A percentile compares a stretch with the other conserved stretches of the same genome.
Conservation (phyloP, 2,113 vertebrate genomes). For the Beaufortia kweichowensis region DNA sequence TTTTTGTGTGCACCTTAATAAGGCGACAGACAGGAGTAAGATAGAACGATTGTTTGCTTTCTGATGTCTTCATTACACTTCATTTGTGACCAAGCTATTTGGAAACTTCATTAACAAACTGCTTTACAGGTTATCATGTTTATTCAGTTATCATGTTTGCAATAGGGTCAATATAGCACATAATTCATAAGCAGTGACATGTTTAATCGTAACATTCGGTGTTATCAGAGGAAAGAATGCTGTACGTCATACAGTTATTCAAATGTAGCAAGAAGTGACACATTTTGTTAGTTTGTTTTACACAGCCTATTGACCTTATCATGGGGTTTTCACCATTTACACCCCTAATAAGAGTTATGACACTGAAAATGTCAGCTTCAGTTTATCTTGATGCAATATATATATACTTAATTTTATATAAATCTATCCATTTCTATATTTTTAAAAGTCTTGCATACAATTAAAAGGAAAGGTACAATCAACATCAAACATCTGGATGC, state of each 20-base stretch:
- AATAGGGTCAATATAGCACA: conserved; percentile 61
- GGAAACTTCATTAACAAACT: conserved; percentile 60
- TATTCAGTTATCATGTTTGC: conserved; percentile 66
- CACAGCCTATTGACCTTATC: conserved; percentile 59
- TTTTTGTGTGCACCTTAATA: conserved; percentile 39
- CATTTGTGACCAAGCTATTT: conserved; percentile 53
- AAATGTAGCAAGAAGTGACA: conserved; percentile 48
- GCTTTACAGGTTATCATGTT: conserved; percentile 61
- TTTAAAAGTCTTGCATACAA: conserved; percentile 59
- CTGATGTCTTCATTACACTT: conserved; percentile 56
- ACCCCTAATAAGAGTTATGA: conserved; percentile 66
- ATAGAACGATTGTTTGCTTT: no score
- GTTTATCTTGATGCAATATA: conserved; percentile 61
- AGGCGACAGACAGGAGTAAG: background rate
- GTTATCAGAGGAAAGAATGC: conserved; percentile 58
- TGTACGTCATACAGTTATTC: conserved; percentile 53
- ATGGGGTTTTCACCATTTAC: conserved; percentile 60
- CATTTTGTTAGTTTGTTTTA: conserved; percentile 57
- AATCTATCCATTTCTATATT: conserved; percentile 59
- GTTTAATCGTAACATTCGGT: conserved; percentile 58
- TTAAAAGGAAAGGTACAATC: conserved; percentile 37
- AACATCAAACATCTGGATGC: conserved; percentile 67
- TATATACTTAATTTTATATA: conserved; percentile 58
- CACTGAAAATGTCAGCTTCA: conserved; percentile 65
- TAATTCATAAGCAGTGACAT: conserved; percentile 47